Base-by-base conservation (phyloP, 2,113 vertebrate species). In the Ictalurus furcatus region DNA sequence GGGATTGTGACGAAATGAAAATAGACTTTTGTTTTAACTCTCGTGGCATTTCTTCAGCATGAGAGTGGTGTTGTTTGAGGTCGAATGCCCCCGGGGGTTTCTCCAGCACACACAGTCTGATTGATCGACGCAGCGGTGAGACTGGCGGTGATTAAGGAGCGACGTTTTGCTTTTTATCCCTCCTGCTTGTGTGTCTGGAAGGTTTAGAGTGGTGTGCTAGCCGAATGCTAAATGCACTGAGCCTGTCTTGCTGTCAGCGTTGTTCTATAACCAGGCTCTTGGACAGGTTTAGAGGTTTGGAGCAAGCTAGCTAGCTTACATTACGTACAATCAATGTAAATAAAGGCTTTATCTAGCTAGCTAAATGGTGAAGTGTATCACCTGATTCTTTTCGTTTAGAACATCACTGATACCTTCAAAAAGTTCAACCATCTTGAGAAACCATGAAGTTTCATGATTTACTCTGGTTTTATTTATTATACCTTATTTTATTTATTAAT, bases 121-220 rank as follows among this genome's bases (percentile, higher is more conserved):
- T 23, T 86, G 85, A 74, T 17, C 23, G 37, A 44, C 19, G 3
- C 69, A 58, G 48, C 13, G 6, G n/a, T 44, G 85, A 74, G 30
- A 14, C 69, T n/a, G 85, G 59, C 52, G 34, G 19, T 74, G 85
- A 86, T 74, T 58, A 86, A 86, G 67, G 69, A 37, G 19, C 0
- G 11, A 17, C 34, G 14, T n/a, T 73, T 44, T 44, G 21, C 69
- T 73, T 40, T 34, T 74, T 59, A 74, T 74, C 34, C 69, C 54
- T 76, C 52, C 23, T 28, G 40, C 74, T 25, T 48, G 37, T 73
- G 37, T 59, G 40, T 59, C 85, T 61, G 69, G 54, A 73, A 56
- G 30, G 11, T 37, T 59, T 37, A 44, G 67, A 17, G 19, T 5
- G 6, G 52, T 19, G 17, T 58, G 67, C 19, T 58, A 17, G 21